Evolutionary conservation across 1,140 invertebrate genomes (phyloP).

Genomic region (Dreissena rostriformis): DNA sequence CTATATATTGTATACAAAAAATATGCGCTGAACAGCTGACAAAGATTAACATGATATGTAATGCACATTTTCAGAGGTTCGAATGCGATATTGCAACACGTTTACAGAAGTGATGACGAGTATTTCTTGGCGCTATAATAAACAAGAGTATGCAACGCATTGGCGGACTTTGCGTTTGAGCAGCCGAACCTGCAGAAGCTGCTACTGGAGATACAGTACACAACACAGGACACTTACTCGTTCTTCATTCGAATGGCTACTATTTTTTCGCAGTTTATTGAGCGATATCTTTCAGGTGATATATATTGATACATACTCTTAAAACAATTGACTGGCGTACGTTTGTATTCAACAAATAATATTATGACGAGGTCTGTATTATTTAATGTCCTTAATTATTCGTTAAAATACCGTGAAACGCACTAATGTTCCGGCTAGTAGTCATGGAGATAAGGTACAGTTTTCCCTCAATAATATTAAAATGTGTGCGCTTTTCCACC

Average conservation of each 20-base stretch:
- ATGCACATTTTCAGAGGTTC: slow-evolving; percentile 18
- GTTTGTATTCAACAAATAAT: too few species aligned
- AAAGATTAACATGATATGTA: not conserved
- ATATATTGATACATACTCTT: too few species aligned
- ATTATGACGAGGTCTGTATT: too few species aligned
- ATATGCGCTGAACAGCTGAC: too few species aligned
- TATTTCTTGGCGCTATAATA: slow-evolving; percentile 6
- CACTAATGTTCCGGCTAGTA: too few species aligned
- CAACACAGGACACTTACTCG: slow-evolving; percentile 36
- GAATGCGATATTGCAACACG: slow-evolving; percentile 33
- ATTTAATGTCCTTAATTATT: too few species aligned
- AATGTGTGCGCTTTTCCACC: too few species aligned
- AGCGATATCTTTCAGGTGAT: slow-evolving; percentile 38
- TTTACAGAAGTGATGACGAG: slow-evolving; percentile 41
- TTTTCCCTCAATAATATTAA: too few species aligned
- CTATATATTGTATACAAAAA: too few species aligned
- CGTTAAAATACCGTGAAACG: too few species aligned
- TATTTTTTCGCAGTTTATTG: slow-evolving; percentile 28
- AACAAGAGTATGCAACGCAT: slow-evolving; percentile 31
- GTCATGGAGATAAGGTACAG: too few species aligned
- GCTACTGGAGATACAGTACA: slow-evolving; percentile 32
- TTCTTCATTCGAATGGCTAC: slow-evolving; percentile 53
- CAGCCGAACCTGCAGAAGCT: slow-evolving; percentile 56
- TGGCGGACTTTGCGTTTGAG: slow-evolving; percentile 35
- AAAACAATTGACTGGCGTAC: too few species aligned